Base-by-base conservation (phyloP, 1,140 invertebrate genomes). In the Oreohelix idahoensis region DNA sequence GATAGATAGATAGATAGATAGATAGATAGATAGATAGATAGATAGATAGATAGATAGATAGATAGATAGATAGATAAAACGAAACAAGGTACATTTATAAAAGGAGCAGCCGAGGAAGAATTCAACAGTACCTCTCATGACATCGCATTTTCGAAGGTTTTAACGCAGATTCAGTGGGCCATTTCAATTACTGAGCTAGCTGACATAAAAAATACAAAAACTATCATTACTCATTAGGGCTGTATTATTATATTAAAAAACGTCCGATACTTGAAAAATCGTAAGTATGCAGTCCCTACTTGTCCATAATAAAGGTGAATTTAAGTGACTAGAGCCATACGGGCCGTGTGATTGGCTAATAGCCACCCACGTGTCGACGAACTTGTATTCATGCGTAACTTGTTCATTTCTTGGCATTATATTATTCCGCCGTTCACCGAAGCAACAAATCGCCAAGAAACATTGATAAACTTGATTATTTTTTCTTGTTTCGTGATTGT, bases 311-410 rank as follows among this genome's bases (percentile, higher is more conserved):
- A 58, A 58, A 58, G 23, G 4, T 45, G 15, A 15, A 58, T 23
- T 58, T 26, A 2, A 49, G 45, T 58, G 51, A 58, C 51, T 58
- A 17, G 15, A 5, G 10, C 23, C 51, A 58, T 58, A 58, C 51
- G 51, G 51, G 51, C 51, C 2, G 15, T 26, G 20, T 58, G 51
- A 23, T 58, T 58, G 51, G 51, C 51, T 58, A 58, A 58, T 58
- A 58, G 2, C 51, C 10, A 58, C 51, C 26, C 51, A 58, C 51
- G 51, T 58, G 51, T 11, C 51, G 26, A 26, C 17, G 23, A 58
- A 58, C 51, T 58, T 58, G 51, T 58, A 58, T 58, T 58, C 51
- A 58, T 58, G 51, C 51, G 51, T 45, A 58, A 58, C 26, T 58
- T 58, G 51, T 58, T 58, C 51, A 58, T 58, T 58, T 4, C 10